These are phyloP conservation scores for Camponotus pennsylvanicus DNA, from an alignment of 1,140 invertebrate species.

Conservation along the genomic window DNA sequence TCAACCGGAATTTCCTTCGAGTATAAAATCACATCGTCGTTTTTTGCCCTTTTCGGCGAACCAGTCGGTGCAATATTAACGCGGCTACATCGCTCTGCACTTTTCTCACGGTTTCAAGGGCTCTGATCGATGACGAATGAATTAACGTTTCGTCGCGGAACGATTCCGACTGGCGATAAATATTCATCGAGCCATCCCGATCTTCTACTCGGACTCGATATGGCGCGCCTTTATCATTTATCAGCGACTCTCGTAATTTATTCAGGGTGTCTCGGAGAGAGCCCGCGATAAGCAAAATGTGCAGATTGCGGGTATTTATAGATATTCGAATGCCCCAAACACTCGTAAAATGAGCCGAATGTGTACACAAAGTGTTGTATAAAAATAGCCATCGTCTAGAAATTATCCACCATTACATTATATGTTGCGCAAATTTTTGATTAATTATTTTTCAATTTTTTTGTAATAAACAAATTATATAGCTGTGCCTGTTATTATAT, in stretches of 20 bases:
- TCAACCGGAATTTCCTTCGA: neutral
- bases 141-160: conserved; percentile 41
- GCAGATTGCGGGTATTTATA: neutral
- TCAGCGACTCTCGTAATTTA: conserved; percentile 22
- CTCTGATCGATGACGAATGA: conserved; percentile 52
- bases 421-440: neutral
- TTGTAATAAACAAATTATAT: neutral
- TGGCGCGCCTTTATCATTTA: conserved; percentile 45
- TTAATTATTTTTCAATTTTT: neutral
- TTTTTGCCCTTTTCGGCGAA: conserved; percentile 11
- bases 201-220: conserved; percentile 27
- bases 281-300: conserved; percentile 11
- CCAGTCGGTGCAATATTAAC: conserved; percentile 42
- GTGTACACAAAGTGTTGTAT: neutral
- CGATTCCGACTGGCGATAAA: conserved; percentile 33
- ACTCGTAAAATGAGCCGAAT: neutral
- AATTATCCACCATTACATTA: neutral
- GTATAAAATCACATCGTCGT: conserved; percentile 23
- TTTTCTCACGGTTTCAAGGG: conserved; percentile 48
- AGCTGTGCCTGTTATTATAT: neutral
- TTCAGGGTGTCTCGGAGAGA: neutral
- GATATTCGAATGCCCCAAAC: neutral
- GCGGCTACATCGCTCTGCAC: conserved; percentile 49
- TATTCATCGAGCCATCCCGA: conserved; percentile 37
- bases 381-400: neutral